Evolutionary conservation across 2,888 invertebrate genomes (phyloP).

Genomic region (Drosophila atripex): DNA sequence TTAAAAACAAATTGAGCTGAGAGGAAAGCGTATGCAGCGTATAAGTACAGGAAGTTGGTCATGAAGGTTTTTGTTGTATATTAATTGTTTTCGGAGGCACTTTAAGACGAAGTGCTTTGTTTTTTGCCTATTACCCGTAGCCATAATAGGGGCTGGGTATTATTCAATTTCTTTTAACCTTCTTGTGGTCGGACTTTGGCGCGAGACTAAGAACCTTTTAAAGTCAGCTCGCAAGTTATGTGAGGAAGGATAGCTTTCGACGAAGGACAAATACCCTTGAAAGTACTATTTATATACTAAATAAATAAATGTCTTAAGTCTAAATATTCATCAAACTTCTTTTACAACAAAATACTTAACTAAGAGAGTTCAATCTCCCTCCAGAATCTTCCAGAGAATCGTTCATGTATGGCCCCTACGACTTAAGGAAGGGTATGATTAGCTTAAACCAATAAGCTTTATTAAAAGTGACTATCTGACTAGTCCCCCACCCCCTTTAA

Average conservation of each 20-base stretch:
- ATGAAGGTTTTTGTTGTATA: slow-evolving; percentile 41
- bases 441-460: not conserved
- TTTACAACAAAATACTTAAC: too few species aligned
- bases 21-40: slow-evolving; percentile 17
- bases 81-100: slow-evolving; percentile 34
- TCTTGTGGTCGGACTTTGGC: not conserved
- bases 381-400: too few species aligned
- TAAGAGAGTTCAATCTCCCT: too few species aligned
- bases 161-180: slow-evolving; percentile 54
- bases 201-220: not conserved
- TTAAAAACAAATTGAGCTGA: slow-evolving; percentile 68
- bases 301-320: not conserved
- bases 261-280: not conserved
- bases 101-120: slow-evolving; percentile 54
- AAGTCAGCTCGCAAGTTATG: not conserved
- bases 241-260: not conserved
- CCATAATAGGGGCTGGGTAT: slow-evolving; percentile 38
- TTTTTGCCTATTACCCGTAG: slow-evolving; percentile 55
- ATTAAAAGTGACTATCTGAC: not conserved
- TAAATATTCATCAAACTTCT: too few species aligned
- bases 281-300: not conserved
- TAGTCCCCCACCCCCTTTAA: not conserved
- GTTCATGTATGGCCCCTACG: too few species aligned
- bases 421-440: not conserved
- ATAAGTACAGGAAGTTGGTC: slow-evolving; percentile 18